These are phyloP conservation scores for Falcaria lacertinaria DNA, from an alignment of 2,888 invertebrate genomes.

Conservation along the genomic window DNA sequence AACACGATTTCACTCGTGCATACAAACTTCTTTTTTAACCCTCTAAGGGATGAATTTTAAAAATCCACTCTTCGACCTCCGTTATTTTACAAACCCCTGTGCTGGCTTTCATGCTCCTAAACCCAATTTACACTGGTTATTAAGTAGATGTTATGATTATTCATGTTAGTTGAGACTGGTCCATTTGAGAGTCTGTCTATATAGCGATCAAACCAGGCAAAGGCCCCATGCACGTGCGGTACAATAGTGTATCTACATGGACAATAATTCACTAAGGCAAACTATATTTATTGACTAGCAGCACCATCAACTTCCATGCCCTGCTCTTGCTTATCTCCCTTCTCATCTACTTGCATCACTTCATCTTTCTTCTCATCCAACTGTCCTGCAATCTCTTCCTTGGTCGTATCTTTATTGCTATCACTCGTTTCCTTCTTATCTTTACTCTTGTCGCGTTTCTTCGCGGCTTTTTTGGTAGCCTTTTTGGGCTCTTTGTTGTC, in stretches of 20 bases:
- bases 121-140: too few species aligned
- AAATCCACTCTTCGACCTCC: too few species aligned
- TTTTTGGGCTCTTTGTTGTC: constrained; percentile 50
- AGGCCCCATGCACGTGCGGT: constrained; percentile 39
- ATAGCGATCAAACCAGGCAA: too few species aligned
- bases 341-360: constrained; percentile 51
- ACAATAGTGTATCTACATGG: constrained; percentile 48
- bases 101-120: too few species aligned
- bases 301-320: constrained; percentile 72
- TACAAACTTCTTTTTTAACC: too few species aligned
- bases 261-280: constrained; percentile 65
- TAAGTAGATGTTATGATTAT: too few species aligned
- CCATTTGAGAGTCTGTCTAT: too few species aligned
- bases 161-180: too few species aligned
- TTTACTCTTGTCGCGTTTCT: constrained; percentile 73
- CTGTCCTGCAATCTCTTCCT: constrained; percentile 18
- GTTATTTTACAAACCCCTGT: too few species aligned
- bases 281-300: constrained; percentile 75
- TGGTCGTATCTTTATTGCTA: constrained; percentile 33
- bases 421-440: constrained; percentile 35
- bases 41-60: too few species aligned
- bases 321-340: constrained; percentile 50
- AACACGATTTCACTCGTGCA: too few species aligned
- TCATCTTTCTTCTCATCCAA: constrained; percentile 32
- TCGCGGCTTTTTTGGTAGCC: constrained; percentile 51